phyloP scores from a whole-genome alignment of 2,797 vertebrate species.

The Leucoraja ocellata region DNA sequence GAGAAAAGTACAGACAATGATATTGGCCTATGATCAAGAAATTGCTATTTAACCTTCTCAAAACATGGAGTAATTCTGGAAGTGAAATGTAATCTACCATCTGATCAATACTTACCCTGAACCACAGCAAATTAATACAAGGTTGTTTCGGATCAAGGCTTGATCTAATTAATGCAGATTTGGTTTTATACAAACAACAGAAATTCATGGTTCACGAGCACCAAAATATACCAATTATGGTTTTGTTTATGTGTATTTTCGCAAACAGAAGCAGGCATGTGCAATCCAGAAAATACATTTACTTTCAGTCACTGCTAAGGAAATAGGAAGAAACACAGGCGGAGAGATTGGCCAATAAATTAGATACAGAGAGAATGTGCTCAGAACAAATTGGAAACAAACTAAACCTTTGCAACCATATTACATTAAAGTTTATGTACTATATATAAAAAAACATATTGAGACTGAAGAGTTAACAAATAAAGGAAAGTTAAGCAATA shows the following conservation, averaged over 20 bases:
- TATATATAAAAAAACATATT: background rate
- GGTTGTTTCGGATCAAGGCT: background rate
- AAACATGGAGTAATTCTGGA: background rate
- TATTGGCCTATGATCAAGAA: background rate
- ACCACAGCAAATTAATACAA: background rate
- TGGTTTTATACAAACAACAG: no score
- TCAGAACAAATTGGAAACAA: background rate
- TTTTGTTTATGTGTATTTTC: background rate
- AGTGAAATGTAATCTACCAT: no score
- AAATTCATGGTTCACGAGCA: background rate
- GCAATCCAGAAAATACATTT: background rate
- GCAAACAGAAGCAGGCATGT: no score
- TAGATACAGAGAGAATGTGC: background rate
- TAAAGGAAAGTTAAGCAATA: background rate
- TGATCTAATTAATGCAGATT: conserved; percentile 5
- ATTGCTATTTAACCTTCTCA: background rate
- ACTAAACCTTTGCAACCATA: background rate
- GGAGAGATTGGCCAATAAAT: background rate
- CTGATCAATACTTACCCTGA: background rate
- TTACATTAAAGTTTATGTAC: background rate
- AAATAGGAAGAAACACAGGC: background rate
- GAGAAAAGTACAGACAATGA: background rate
- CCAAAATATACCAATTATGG: background rate
- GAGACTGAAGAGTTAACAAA: background rate
- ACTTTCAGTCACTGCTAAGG: background rate